Evolutionary conservation across 92 coral and sea anemone species (phyloP), one percentile per base, ranked within the genome.

Genomic region (Metridium senile): DNA sequence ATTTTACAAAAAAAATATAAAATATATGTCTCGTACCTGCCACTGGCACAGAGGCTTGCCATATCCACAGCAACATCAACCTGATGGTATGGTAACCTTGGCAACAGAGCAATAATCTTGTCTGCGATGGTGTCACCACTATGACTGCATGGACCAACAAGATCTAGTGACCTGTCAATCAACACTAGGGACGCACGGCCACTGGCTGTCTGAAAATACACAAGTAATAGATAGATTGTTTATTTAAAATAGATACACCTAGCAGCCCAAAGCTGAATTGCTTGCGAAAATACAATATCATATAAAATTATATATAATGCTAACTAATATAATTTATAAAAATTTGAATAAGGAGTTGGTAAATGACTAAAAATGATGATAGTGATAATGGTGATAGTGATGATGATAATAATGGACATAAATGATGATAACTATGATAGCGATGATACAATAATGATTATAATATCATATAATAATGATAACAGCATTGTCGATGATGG

Each of bases 101-200:
- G 99, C 30, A 95, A 87, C 78, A 92, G 56, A 74, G 85, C 90
- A 23, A 95, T 77, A 54, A 95, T 83, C 67, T 72, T 89, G 68
- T 92, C 97, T 1, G 99, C 99, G 21, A 92, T 82, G 18, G 97
- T 92, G 61, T 90, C 89, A 65, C 77, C 64, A 13, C 86, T 75
- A 70, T 89, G 93, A 2, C 89, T 85, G 16, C 87, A 82, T 9
- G 97, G 90, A 9, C 97, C 93, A 11, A 89, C 97, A 66, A 95
- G 66, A 80, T 95, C 99, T 33, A 95, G 88, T 73, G 99, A 89
- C 75, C 99, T 86, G 85, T 95, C 99, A 74, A 92, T 83, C 85
- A 95, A 81, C 29, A 95, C 90, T 46, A 95, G 78, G 9, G 99
- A 85, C 45, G 96, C 97, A 6, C 91, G 89, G 10, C 87, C 82